A percentile compares a stretch with the other conserved stretches of the same genome.
Evolutionary conservation across 2,888 invertebrate genomes (phyloP).

Genomic region (Globia sparganii): DNA sequence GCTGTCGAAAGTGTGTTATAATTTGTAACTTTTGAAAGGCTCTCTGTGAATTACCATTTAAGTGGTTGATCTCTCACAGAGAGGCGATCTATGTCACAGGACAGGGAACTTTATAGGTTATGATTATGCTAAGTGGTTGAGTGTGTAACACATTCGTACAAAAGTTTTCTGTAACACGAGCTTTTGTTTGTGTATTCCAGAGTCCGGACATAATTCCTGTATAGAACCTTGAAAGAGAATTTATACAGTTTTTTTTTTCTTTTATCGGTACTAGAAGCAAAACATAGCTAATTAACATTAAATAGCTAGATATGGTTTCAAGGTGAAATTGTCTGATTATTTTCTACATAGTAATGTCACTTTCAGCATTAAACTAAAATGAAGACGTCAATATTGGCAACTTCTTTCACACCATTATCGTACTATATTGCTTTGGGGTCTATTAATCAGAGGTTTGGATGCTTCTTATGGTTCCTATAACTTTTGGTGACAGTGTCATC

Average conservation of each 20-base stretch:
- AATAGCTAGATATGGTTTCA: background rate
- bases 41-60: background rate
- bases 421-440: background rate
- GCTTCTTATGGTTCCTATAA: background rate
- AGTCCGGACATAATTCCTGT: background rate
- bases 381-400: background rate
- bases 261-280: background rate
- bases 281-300: background rate
- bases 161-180: background rate
- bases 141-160: background rate
- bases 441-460: background rate
- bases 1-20: slow-evolving; percentile 1
- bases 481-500: background rate
- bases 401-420: background rate
- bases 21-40: slow-evolving; percentile 18
- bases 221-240: background rate
- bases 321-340: background rate
- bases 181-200: background rate
- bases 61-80: slow-evolving; percentile 11
- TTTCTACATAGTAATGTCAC: background rate
- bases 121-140: background rate
- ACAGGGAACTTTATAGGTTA: background rate
- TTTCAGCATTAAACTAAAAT: background rate
- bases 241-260: no score
- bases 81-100: background rate